phyloP scores from a whole-genome alignment of 1,140 invertebrate species.

The Papilio dardanus region DNA sequence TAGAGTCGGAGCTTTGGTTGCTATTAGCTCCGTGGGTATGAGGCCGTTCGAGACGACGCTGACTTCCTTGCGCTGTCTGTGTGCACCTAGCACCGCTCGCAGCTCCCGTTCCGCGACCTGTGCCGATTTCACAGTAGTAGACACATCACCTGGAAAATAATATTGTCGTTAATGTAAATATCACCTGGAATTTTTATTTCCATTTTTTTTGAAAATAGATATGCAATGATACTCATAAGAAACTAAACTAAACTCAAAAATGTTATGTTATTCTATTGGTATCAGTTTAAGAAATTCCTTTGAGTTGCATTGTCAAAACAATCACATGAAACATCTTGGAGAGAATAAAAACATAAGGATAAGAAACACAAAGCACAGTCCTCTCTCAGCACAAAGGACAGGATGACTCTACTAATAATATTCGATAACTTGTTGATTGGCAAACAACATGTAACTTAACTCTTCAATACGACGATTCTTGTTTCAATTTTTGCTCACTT shows the following conservation, averaged over 20 bases:
- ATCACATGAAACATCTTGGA: too few relatives aligned
- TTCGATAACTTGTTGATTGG: not conserved
- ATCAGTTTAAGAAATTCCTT: too few relatives aligned
- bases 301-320: too few relatives aligned
- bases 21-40: not conserved
- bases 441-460: too few relatives aligned
- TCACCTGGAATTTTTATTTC: too few relatives aligned
- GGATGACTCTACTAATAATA: not conserved
- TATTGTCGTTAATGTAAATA: too few relatives aligned
- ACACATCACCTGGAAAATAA: conserved; percentile 20
- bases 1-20: not conserved
- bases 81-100: conserved; percentile 48
- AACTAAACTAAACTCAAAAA: too few relatives aligned
- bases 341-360: not conserved
- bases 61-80: conserved; percentile 55
- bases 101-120: conserved; percentile 62
- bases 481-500: not conserved
- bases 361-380: not conserved
- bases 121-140: conserved; percentile 19
- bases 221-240: too few relatives aligned
- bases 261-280: too few relatives aligned
- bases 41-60: not conserved
- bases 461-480: not conserved
- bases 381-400: not conserved
- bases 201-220: too few relatives aligned